A percentile compares a stretch with the other conserved stretches of the same genome.
Evolutionary conservation across 2,888 invertebrate species (phyloP).

Genomic region (Syrphus vitripennis): DNA sequence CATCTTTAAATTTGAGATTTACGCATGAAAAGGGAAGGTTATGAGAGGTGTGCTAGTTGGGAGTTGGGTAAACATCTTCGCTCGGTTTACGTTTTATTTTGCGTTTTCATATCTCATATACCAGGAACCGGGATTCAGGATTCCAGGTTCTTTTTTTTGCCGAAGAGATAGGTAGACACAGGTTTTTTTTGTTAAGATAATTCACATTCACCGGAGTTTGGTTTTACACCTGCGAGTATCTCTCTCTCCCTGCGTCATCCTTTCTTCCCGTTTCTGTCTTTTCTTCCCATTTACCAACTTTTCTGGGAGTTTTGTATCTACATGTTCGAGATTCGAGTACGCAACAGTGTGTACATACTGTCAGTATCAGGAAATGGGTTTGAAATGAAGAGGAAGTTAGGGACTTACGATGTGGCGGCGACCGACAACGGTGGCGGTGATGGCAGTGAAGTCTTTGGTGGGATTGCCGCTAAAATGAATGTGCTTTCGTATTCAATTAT

Average conservation of each 20-base stretch:
- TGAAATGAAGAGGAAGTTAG: slow-evolving; percentile 11
- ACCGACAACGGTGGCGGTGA: neutral
- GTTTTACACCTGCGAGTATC: neutral
- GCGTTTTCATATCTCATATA: neutral
- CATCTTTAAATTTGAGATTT: slow-evolving; percentile 2
- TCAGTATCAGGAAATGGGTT: slow-evolving; percentile 7
- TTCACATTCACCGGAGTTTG: neutral
- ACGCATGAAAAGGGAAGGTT: neutral
- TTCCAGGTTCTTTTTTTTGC: neutral
- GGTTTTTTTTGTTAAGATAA: neutral
- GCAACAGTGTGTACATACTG: slow-evolving; percentile 10
- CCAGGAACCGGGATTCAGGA: neutral
- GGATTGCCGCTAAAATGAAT: neutral
- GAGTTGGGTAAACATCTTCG: neutral
- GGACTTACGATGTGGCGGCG: neutral
- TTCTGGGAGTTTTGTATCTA: neutral
- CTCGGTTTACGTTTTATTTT: neutral
- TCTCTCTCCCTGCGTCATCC: neutral
- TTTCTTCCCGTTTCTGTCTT: neutral
- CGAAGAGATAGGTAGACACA: neutral
- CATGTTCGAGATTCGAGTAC: neutral
- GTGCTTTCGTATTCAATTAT: slow-evolving; percentile 25
- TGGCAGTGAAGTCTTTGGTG: neutral
- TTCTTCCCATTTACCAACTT: neutral
- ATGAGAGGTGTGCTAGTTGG: neutral